Percentiles rank a stretch among this genome's conserved stretches.
Conservation (phyloP, 2,113 vertebrate species). For the Butorides virescens region DNA sequence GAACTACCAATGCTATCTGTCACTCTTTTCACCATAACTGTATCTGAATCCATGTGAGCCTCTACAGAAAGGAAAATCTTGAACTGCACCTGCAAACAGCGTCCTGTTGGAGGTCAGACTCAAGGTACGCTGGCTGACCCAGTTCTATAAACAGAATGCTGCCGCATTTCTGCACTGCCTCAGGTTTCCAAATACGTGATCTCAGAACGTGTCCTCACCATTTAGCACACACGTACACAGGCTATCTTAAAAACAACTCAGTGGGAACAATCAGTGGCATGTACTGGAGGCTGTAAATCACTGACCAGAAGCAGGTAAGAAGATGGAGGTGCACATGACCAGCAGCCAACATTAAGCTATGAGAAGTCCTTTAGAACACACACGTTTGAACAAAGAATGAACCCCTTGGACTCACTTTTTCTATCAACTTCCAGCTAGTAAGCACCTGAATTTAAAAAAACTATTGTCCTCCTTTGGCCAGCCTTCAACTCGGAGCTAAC, state of each 20-base stretch:
- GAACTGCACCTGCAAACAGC: not conserved
- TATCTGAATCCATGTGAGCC: not conserved
- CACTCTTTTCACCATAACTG: not conserved
- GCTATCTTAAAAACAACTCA: not conserved
- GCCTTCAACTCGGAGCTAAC: not conserved
- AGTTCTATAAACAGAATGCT: constrained; percentile 39
- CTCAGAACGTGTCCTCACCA: not conserved
- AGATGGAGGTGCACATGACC: not conserved
- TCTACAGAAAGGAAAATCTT: not conserved
- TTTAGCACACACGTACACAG: not conserved
- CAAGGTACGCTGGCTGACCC: not conserved
- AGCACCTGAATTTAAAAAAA: not conserved
- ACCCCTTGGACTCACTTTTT: not conserved
- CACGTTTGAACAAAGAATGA: not conserved
- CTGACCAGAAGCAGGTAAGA: not conserved
- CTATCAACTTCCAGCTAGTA: not conserved
- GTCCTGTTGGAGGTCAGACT: constrained; percentile 1
- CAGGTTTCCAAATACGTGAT: not conserved
- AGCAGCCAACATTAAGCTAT: not conserved
- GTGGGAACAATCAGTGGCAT: not conserved
- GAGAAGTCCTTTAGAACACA: not conserved
- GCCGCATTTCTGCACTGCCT: not conserved
- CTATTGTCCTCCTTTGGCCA: not conserved
- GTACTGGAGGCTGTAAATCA: not conserved
- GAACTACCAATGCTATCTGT: not conserved